Evolutionary conservation across 2,797 vertebrate species (phyloP), one percentile per base, ranked within the genome.

Genomic region (Bovichtus variegatus): DNA sequence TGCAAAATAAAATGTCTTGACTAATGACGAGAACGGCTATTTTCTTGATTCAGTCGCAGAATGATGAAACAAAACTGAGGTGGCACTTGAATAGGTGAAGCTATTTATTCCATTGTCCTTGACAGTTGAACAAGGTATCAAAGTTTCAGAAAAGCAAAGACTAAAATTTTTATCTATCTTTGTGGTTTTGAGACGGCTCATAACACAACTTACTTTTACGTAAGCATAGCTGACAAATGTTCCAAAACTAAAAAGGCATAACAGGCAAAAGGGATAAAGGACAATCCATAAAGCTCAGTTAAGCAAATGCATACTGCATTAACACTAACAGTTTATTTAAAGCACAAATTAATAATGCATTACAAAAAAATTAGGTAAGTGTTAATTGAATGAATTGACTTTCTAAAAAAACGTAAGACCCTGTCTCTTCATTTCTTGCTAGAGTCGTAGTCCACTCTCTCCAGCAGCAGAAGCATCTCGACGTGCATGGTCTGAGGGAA

Each of bases 401-500:
- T 43, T 57, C 60, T 15, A 47, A 31, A 2, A 31, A 31, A 25
- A 41, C 15, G 36, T 74, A 74, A 55, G 44, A 61, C 12, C 7
- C 34, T 0, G 71, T 41, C 27, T 79, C 47, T 50, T 85, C 78
- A 46, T 76, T 74, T 81, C 71, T 0, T 85, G 71, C 0, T 94
- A 36, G 91, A 71, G 25, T 81, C 23, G 11, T 95, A 93, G 5
- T 97, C 94, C 19, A 96, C 90, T 71, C 98, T 95, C 85, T 99
- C 97, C 11, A 99, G 95, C 79, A 98, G 88, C 78, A 99, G 91
- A 1, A 99, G 94, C 76, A 97, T 92, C 92, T 99, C 98, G 0
- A 97, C 97, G 16, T 99, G 97, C 62, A 95, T 93, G 10, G 98
- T 99, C 87, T 99, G 98, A 2, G 98, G 98, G 85, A 99, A 99